Conservation (phyloP, 2,797 vertebrate species). For the Catostomus latipinnis region DNA sequence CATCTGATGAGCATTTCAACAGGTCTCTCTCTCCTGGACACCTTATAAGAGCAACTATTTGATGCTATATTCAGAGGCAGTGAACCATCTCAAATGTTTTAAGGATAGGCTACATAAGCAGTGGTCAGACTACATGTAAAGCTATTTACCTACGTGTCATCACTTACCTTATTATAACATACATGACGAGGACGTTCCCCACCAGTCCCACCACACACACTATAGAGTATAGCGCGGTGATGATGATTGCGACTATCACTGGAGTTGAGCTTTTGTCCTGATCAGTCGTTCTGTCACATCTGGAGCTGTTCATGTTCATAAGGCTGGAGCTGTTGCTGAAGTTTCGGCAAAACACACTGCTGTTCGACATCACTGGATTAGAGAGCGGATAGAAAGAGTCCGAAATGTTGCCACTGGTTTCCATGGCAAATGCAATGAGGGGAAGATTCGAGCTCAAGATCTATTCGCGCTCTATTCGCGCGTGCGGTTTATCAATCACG, state of each 20-base stretch:
- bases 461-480: too few species aligned
- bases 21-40: not conserved
- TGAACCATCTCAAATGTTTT: not conserved
- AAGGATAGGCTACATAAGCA: not conserved
- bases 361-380: constrained; percentile 52
- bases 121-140: not conserved
- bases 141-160: constrained; percentile 3
- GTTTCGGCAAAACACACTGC: constrained; percentile 73
- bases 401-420: constrained; percentile 72
- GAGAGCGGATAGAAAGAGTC: constrained; percentile 63
- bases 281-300: constrained; percentile 68
- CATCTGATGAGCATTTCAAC: constrained; percentile 6
- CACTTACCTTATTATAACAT: constrained; percentile 95
- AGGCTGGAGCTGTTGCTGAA: constrained; percentile 74
- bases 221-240: constrained; percentile 94
- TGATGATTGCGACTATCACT: constrained; percentile 91
- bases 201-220: constrained; percentile 96
- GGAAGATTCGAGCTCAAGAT: too few species aligned
- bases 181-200: constrained; percentile 99
- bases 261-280: constrained; percentile 78
- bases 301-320: constrained; percentile 68
- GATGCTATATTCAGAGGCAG: not conserved
- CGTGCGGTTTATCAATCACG: constrained; percentile 15
- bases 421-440: constrained; percentile 64
- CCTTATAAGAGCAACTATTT: not conserved